phyloP scores from a whole-genome alignment of 2,888 invertebrate genomes.

The Candidula unifasciata region DNA sequence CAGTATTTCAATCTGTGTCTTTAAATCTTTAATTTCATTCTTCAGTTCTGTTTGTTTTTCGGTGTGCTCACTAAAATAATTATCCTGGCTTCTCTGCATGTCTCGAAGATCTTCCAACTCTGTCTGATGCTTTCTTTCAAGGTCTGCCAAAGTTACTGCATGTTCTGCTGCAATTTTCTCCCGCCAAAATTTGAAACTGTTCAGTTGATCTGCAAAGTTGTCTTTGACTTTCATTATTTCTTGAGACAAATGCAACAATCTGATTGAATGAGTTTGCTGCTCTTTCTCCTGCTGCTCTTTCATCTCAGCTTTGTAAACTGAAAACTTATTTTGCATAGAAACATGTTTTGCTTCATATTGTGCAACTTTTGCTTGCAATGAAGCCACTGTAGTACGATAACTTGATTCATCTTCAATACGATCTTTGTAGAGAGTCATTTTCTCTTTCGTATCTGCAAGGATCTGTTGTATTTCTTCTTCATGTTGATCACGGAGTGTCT shows the following conservation, averaged over 20 bases:
- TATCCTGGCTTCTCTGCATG: conserved; percentile 63
- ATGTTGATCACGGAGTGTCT: conserved; percentile 74
- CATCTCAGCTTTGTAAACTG: conserved; percentile 65
- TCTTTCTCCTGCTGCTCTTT: conserved; percentile 68
- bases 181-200: conserved; percentile 67
- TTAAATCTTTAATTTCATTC: conserved; percentile 65
- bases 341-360: conserved; percentile 68
- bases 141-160: conserved; percentile 65
- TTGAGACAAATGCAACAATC: conserved; percentile 71
- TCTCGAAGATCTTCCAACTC: conserved; percentile 69
- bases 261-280: conserved; percentile 69
- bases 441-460: conserved; percentile 73
- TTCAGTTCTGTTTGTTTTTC: conserved; percentile 69
- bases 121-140: conserved; percentile 65
- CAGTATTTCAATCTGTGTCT: conserved; percentile 60
- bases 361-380: conserved; percentile 65
- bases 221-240: conserved; percentile 73
- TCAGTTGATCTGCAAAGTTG: conserved; percentile 73
- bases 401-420: conserved; percentile 66
- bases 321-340: conserved; percentile 67
- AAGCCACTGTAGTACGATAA: conserved; percentile 63
- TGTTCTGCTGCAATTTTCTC: conserved; percentile 68
- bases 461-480: conserved; percentile 75
- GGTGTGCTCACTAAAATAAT: conserved; percentile 66
- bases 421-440: conserved; percentile 67